Base-by-base conservation (phyloP, 2,888 invertebrate species). In the Ochropacha duplaris region DNA sequence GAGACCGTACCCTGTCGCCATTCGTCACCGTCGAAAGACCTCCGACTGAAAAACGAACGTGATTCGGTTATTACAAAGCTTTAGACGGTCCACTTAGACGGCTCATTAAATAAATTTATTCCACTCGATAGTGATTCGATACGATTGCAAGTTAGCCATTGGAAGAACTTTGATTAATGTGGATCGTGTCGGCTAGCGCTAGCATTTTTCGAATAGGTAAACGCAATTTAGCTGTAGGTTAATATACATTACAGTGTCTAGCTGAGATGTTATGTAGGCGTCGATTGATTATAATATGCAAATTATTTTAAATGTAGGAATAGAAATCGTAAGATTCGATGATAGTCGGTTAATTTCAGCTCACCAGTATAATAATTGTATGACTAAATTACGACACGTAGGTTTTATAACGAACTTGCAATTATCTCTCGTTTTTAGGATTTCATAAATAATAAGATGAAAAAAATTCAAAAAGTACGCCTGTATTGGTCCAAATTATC, bases 61-160 rank as follows among this genome's bases (percentile, higher is more conserved):
- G 90, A 86, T 90, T 86, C 76, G 81, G 79, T 83, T 87, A 86
- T 88, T 84, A 88, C 83, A 86, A 82, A 76, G 80, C 81, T 80
- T 79, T 85, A 83, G 84, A 80, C 75, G 78, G 75, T 80, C 77
- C 85, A 85, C 83, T 89, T 87, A 85, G 80, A 83, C 69, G 84
- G 78, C 78, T 86, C 88, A 88, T 90, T 90, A 88, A 83, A 82
- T 82, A 77, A 84, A 88, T 88, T 85, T 84, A 87, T 84, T 81
- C 82, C 75, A 81, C 83, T 86, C 72, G 81, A 79, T 78, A 75
- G 78, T 78, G 81, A 89, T 90, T 89, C 88, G 90, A 83, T 86
- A 77, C 90, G 87, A 88, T 87, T 84, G 83, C 81, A 83, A 81
- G 74, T 79, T 76, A 71, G 72, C 72, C 70, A 71, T 76, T 75